Evolutionary conservation across 1,140 invertebrate genomes (phyloP).

Genomic region (Bombus terrestris): DNA sequence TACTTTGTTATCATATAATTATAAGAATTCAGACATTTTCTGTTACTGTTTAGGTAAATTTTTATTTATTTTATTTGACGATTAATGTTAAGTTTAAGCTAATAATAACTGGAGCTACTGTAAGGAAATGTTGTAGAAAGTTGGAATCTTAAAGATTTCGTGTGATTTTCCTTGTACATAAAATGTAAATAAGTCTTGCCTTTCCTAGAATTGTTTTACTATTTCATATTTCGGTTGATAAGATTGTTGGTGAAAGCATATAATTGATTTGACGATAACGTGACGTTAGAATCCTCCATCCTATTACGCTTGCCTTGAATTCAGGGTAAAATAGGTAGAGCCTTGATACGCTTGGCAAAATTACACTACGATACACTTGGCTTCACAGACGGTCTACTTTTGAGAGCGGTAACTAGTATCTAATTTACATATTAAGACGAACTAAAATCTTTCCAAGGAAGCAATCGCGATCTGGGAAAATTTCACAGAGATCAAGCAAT

Average conservation of each 20-base stretch:
- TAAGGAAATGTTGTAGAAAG: not conserved
- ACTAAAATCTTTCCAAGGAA: not conserved
- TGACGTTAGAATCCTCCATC: not conserved
- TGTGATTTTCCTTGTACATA: not conserved
- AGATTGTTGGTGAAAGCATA: constrained; percentile 11
- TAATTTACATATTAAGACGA: constrained; percentile 59
- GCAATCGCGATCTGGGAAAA: not conserved
- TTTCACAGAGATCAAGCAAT: constrained; percentile 18
- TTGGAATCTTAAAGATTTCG: not conserved
- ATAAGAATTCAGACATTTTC: too few relatives aligned
- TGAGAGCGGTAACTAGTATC: constrained; percentile 16
- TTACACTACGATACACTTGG: constrained; percentile 66
- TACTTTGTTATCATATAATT: too few relatives aligned
- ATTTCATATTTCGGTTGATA: constrained; percentile 4
- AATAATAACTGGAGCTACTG: not conserved
- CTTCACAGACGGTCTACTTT: constrained; percentile 64
- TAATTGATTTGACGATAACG: constrained; percentile 13
- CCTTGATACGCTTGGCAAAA: constrained; percentile 30
- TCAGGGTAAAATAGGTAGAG: not conserved
- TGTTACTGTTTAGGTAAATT: not conserved
- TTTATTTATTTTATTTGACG: not conserved
- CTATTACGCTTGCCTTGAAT: constrained; percentile 28
- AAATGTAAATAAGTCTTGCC: not conserved
- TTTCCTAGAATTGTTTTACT: not conserved
- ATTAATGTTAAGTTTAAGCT: too few relatives aligned